phyloP scores from a whole-genome alignment of 2,113 vertebrate genomes.

The Pseudorhombus dupliciocellatus region DNA sequence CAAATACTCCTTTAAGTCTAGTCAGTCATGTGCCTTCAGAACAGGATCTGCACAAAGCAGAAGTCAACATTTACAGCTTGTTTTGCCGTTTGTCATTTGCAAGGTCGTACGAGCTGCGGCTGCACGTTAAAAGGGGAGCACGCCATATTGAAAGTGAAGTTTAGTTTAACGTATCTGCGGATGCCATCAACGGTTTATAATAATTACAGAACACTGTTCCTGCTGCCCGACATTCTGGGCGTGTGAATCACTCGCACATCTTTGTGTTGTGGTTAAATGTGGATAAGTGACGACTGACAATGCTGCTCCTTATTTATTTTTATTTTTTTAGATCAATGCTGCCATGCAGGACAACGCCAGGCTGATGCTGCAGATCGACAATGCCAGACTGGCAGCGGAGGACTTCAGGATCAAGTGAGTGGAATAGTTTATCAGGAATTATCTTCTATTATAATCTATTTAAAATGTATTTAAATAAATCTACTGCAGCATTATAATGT shows the following conservation, averaged over 20 bases:
- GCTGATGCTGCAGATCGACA: constrained; percentile 85
- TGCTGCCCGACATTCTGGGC: not conserved
- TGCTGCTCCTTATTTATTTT: not conserved
- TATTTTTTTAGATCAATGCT: constrained; percentile 73
- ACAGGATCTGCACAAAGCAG: not conserved
- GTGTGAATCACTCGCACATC: not conserved
- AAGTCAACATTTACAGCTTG: not conserved
- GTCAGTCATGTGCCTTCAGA: not conserved
- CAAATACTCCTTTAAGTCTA: not conserved
- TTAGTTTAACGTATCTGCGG: not conserved
- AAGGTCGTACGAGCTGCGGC: not conserved
- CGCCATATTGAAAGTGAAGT: not conserved
- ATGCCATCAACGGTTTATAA: not conserved
- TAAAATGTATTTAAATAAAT: too few relatives aligned
- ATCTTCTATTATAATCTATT: too few relatives aligned
- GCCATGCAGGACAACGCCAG: constrained; percentile 80
- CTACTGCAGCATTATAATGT: not conserved
- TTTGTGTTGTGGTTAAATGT: not conserved
- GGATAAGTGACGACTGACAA: not conserved
- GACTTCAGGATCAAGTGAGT: constrained; percentile 90
- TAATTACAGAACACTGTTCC: not conserved
- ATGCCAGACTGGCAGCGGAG: constrained; percentile 86
- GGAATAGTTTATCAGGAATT: not conserved
- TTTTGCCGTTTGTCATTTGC: not conserved
- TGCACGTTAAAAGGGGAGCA: not conserved